A percentile compares a stretch with the other conserved stretches of the same genome.
Evolutionary conservation across 2,888 invertebrate genomes (phyloP).

Genomic region (Acanthosepion pharaonis): DNA sequence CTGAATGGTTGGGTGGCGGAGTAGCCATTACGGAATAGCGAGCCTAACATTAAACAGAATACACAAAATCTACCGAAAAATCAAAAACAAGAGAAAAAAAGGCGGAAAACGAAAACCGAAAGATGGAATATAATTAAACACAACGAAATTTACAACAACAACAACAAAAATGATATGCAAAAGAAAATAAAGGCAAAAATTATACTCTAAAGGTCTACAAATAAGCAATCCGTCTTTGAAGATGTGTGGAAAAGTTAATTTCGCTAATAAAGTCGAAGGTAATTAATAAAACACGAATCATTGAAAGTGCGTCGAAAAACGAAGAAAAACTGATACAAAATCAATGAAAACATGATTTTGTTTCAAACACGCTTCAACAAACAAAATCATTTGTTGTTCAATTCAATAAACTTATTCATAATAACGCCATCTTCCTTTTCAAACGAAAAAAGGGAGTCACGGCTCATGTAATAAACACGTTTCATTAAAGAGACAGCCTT

Average conservation of each 20-base stretch:
- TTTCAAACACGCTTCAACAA: background rate
- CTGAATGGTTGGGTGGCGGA: background rate
- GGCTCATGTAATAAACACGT: background rate
- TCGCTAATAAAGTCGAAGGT: constrained; percentile 33
- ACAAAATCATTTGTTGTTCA: constrained; percentile 33
- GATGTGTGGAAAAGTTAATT: constrained; percentile 33
- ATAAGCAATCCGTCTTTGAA: constrained; percentile 13
- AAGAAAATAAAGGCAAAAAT: background rate
- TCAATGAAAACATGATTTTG: background rate
- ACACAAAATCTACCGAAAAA: background rate
- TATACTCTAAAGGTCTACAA: background rate
- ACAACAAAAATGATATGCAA: background rate
- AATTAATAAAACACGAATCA: constrained; percentile 33
- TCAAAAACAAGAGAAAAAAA: background rate
- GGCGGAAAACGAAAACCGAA: background rate
- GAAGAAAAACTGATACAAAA: background rate
- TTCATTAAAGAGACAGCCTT: background rate
- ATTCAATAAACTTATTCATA: constrained; percentile 33
- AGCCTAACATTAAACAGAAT: background rate
- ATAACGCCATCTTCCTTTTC: background rate
- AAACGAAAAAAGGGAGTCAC: background rate
- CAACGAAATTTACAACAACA: background rate
- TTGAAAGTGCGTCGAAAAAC: background rate
- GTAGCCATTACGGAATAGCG: background rate
- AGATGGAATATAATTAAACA: background rate